phyloP scores from a whole-genome alignment of 2,888 invertebrate species.

The Lycocerus yunnanus region DNA sequence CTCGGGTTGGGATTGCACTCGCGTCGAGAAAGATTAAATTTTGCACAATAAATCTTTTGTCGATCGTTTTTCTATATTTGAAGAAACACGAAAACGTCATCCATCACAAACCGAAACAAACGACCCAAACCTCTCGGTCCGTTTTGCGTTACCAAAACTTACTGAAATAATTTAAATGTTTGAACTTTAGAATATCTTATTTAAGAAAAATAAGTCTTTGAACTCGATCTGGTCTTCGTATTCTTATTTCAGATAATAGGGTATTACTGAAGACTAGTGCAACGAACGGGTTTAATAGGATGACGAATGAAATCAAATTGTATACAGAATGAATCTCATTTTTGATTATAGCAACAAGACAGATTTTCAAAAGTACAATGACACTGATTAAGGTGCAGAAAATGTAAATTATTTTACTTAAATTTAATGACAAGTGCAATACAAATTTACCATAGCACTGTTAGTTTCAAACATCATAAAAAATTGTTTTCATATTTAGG shows the following conservation, averaged over 20 bases:
- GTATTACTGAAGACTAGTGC: slow-evolving; percentile 2
- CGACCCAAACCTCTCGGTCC: too few relatives aligned
- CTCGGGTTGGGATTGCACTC: not conserved
- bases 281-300: slow-evolving; percentile 1
- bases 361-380: not conserved
- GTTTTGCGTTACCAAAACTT: not conserved
- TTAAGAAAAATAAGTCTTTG: not conserved
- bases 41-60: not conserved
- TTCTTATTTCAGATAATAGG: not conserved
- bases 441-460: not conserved
- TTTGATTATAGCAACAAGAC: not conserved
- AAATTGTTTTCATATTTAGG: not conserved
- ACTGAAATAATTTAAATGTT: not conserved
- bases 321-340: slow-evolving; percentile 3
- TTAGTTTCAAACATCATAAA: not conserved
- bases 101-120: not conserved
- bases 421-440: not conserved
- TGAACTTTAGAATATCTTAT: not conserved
- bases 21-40: not conserved
- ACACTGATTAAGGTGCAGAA: not conserved
- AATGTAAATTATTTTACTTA: not conserved
- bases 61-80: not conserved
- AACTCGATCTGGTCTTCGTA: not conserved
- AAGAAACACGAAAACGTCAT: too few relatives aligned
- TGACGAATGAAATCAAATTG: slow-evolving; percentile 2